Percentiles rank a stretch among this genome's conserved stretches.
Evolutionary conservation across 2,888 invertebrate genomes (phyloP).

Genomic region (Penaeus monodon): DNA sequence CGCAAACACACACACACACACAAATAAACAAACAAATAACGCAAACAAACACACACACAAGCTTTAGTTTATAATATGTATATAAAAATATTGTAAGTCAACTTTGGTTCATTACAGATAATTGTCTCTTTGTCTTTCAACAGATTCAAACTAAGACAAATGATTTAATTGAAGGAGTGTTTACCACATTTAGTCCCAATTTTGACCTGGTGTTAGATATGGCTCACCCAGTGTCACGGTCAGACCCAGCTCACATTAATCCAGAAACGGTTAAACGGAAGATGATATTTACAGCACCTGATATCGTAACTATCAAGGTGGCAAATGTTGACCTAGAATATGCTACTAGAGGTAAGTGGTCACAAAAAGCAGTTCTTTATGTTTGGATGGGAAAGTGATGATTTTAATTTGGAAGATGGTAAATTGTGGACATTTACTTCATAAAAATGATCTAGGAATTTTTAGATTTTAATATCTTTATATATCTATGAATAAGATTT

Average conservation of each 20-base stretch:
- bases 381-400: too few species aligned
- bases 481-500: too few species aligned
- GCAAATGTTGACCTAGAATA: slow-evolving; percentile 89
- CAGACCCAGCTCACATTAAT: slow-evolving; percentile 76
- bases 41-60: too few species aligned
- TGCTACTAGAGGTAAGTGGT: slow-evolving; percentile 78
- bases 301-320: slow-evolving; percentile 86
- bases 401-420: too few species aligned
- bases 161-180: slow-evolving; percentile 59
- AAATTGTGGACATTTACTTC: too few species aligned
- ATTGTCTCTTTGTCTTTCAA: neutral
- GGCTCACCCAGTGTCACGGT: slow-evolving; percentile 82
- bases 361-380: too few species aligned
- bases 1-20: too few species aligned
- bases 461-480: too few species aligned
- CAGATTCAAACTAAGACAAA: slow-evolving; percentile 61
- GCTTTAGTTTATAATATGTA: too few species aligned
- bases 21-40: too few species aligned
- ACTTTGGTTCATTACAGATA: neutral
- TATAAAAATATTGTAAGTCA: neutral
- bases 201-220: slow-evolving; percentile 86
- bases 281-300: slow-evolving; percentile 85
- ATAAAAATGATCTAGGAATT: too few species aligned
- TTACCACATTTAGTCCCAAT: slow-evolving; percentile 56
- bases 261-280: slow-evolving; percentile 82